Evolutionary conservation across 37 sponge, comb jelly and placozoan genomes (phyloP).

Genomic region (Geodia barretti): DNA sequence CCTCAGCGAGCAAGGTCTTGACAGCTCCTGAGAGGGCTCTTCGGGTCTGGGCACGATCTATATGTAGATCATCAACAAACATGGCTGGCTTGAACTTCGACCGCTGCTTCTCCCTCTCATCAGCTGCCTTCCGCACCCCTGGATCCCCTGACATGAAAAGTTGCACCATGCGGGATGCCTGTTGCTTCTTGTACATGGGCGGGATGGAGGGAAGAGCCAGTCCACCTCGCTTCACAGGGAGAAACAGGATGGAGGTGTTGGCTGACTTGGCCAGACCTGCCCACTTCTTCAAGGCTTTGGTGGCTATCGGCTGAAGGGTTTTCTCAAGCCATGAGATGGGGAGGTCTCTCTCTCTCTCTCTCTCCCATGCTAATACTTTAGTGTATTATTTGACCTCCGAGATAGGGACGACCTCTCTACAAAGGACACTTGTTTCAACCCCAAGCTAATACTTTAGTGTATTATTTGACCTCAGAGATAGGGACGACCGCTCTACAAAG

Average conservation of each 20-base stretch:
- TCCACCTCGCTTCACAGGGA: neutral
- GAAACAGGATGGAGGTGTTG: neutral
- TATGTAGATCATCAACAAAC: neutral
- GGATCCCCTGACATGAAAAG: too few relatives aligned
- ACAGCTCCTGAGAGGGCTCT: neutral
- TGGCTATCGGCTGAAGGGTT: neutral
- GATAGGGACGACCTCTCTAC: too few relatives aligned
- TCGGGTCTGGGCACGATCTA: neutral
- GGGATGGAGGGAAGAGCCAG: neutral
- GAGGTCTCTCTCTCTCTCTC: too few relatives aligned
- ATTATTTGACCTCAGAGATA: too few relatives aligned
- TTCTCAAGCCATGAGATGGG: too few relatives aligned
- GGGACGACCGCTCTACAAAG: too few relatives aligned
- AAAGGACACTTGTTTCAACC: too few relatives aligned
- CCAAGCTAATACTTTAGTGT: too few relatives aligned
- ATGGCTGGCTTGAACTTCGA: slow-evolving; percentile 4
- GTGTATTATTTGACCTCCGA: too few relatives aligned
- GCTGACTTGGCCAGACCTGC: slow-evolving; percentile 8
- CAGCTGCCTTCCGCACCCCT: too few relatives aligned
- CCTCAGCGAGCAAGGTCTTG: neutral
- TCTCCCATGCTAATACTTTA: too few relatives aligned
- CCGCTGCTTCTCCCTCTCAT: neutral
- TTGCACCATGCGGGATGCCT: too few relatives aligned
- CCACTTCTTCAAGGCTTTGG: neutral
- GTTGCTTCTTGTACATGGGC: slow-evolving; percentile 1